Base-by-base conservation (phyloP, 2,113 vertebrate genomes). In the Macquaria ambigua region DNA sequence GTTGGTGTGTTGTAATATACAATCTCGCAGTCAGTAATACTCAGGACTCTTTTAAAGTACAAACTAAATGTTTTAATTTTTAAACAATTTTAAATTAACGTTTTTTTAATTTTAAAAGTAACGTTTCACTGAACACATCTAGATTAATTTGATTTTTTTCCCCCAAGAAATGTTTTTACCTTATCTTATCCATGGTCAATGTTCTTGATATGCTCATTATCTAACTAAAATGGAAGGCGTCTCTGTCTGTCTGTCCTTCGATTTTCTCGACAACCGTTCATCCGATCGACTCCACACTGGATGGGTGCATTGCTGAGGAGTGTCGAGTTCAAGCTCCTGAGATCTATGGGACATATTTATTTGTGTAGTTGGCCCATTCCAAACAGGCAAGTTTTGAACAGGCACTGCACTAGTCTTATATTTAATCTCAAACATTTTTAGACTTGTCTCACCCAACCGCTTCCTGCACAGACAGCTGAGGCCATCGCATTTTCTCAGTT, bases 41-140 rank as follows among this genome's bases (percentile, higher is more conserved):
- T 70, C 66, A 43, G 18, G 28, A 80, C 20, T 55, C 62, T 37
- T 52, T 53, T 10, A 66, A 20, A 46, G 39, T 74, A 86, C 77
- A 87, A 88, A 62, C 15, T 62, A 76, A 2, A 82, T 21, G 64
- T 72, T 92, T 92, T 92, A 90, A 89, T 89, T 77, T 83, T 85
- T 71, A n/a, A n/a, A n/a, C n/a, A n/a, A n/a, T n/a, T 73, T 25
- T 4, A 11, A 4, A 81, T 67, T 18, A 11, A 84, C 69, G n/a
- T n/a, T n/a, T n/a, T n/a, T n/a, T n/a, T n/a, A n/a, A n/a, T n/a
- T n/a, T n/a, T n/a, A n/a, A n/a, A n/a, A n/a, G n/a, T n/a, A 87
- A 37, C 37, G 46, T 83, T 85, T 59, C 58, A 73, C 34, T 79
- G 53, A 84, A 68, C 61, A 87, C 82, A 87, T 74, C 8, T 25